Evolutionary conservation across 2,888 invertebrate genomes (phyloP), one percentile per base, ranked within the genome.

Genomic region (Drosophila tanythrix): DNA sequence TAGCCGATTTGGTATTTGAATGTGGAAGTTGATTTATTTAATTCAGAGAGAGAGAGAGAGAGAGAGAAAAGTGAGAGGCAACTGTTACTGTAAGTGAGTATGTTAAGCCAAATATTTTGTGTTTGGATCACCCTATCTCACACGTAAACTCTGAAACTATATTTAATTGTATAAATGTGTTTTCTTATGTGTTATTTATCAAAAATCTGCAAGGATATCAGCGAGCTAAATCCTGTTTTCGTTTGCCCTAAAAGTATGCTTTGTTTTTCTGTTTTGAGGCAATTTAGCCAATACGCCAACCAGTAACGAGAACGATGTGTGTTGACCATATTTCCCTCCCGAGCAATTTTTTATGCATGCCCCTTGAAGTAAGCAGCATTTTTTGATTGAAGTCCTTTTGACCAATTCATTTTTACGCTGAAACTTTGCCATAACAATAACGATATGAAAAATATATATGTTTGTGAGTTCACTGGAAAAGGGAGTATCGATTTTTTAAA

Each of bases 21-120:
- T 84, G 82, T 87, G 70, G 74, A 74, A 84, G 64, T 82, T 81
- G 79, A 76, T 75, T 89, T 84, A 82, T 76, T 74, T 75, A 68
- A 82, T 82, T 81, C 69, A 79, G 6, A 25, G 25, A 8, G 13
- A 52, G 7, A 13, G 18, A 36, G 6, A 46, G 27, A 29, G 50
- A 29, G 29, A n/a, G n/a, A n/a, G n/a, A 18, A 29, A 18, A 18
- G 29, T 29, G 11, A 51, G 18, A 51, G 15, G 21, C 3, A 8
- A 15, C 15, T 35, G 10, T n/a, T 15, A 25, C 25, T 27, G 36
- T 55, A 11, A 55, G 25, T 3, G 29, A 29, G 11, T n/a, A n/a
- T 27, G n/a, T 51, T 29, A 29, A 51, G 7, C 6, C n/a, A 8
- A 25, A 15, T 25, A 0, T 15, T 11, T 27, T 55, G 55, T 55